Evolutionary conservation across 2,888 invertebrate species (phyloP).

Genomic region (Venustoraphidia nigricollis): DNA sequence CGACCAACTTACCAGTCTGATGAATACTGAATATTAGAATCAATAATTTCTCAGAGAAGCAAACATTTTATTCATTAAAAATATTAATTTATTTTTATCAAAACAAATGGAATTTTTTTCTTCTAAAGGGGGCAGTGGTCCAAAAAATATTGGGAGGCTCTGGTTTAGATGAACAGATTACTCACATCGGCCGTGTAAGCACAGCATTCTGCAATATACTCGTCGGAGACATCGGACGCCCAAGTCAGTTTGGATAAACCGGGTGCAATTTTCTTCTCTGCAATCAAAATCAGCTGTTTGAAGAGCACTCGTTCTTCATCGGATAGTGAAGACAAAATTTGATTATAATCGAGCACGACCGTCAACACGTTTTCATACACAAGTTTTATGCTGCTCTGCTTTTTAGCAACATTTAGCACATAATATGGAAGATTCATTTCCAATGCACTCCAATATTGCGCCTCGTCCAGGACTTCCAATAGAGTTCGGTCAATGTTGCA

Average conservation of each 20-base stretch:
- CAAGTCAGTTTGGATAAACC: constrained; percentile 58
- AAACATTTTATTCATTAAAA: too few relatives aligned
- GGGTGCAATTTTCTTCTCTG: constrained; percentile 54
- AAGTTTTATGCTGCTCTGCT: constrained; percentile 38
- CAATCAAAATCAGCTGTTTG: constrained; percentile 46
- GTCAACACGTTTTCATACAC: constrained; percentile 56
- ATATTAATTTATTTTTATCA: too few relatives aligned
- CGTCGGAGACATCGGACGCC: constrained; percentile 56
- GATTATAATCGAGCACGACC: constrained; percentile 62
- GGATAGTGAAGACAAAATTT: constrained; percentile 59
- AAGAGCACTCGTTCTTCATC: constrained; percentile 64
- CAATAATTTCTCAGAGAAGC: too few relatives aligned
- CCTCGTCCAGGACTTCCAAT: constrained; percentile 54
- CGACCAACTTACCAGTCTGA: too few relatives aligned
- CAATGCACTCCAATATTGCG: constrained; percentile 55
- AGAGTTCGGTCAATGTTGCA: constrained; percentile 64
- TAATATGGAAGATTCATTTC: constrained; percentile 52
- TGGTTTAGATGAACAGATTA: not conserved
- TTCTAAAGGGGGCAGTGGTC: too few relatives aligned
- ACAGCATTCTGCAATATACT: constrained; percentile 55
- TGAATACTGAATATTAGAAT: too few relatives aligned
- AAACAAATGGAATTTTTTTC: too few relatives aligned
- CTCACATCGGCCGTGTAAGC: constrained; percentile 45
- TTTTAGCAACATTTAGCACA: constrained; percentile 45
- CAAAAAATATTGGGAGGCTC: too few relatives aligned